Conservation (phyloP, 2,113 vertebrate genomes). For the Indri indri region DNA sequence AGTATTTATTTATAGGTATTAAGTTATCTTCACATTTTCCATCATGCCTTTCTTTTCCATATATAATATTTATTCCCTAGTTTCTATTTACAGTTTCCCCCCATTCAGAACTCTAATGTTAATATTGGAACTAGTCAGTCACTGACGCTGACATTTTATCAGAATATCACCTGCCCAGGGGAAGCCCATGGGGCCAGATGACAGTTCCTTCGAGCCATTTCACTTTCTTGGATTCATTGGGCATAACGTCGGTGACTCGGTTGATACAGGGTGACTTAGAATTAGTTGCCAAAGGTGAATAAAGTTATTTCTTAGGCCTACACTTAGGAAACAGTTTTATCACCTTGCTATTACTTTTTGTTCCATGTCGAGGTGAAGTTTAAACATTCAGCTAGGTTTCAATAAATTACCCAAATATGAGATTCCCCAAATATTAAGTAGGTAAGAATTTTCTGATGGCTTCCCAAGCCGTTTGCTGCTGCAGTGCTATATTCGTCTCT, state of each 20-base stretch:
- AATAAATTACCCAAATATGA: not conserved
- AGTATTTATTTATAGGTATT: slow-evolving; percentile 23
- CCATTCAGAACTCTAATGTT: not conserved
- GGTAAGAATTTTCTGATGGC: not conserved
- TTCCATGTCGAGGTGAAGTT: not conserved
- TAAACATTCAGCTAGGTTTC: not conserved
- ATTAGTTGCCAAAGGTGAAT: slow-evolving; percentile 38
- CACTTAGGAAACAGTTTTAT: slow-evolving; percentile 12
- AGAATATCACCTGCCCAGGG: not conserved
- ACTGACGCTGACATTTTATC: not conserved
- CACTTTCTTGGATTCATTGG: not conserved
- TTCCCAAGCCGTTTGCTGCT: not conserved
- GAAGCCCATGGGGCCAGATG: fast-evolving
- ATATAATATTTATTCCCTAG: not conserved
- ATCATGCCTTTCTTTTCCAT: not conserved
- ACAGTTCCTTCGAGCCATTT: not conserved
- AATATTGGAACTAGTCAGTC: not conserved
- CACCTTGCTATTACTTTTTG: not conserved
- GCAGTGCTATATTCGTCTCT: fast-evolving
- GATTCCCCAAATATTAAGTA: not conserved
- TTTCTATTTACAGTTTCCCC: slow-evolving; percentile 41
- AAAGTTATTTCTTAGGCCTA: not conserved
- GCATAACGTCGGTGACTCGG: not conserved
- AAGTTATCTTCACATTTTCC: not conserved
- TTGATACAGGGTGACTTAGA: not conserved